Percentiles rank a stretch among this genome's conserved stretches.
Conservation (phyloP, 1,140 invertebrate genomes). For the Marisa cornuarietis region DNA sequence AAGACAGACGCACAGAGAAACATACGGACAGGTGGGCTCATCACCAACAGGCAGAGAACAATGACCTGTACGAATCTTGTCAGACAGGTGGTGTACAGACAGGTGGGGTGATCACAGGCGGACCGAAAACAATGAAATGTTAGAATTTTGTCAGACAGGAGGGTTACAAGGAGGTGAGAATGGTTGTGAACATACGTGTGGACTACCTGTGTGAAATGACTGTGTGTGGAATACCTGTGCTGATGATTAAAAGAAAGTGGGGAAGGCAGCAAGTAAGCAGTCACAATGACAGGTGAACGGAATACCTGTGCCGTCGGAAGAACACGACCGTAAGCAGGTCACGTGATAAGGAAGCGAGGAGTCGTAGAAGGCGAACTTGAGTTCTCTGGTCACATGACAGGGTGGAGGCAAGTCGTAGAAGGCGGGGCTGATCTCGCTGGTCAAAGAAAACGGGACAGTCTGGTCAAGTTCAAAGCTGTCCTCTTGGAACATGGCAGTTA, state of each 20-base stretch:
- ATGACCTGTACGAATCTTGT: too few relatives aligned
- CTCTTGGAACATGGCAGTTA: slow-evolving; percentile 20
- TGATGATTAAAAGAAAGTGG: too few relatives aligned
- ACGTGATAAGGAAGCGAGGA: slow-evolving; percentile 1
- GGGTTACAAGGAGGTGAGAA: too few relatives aligned
- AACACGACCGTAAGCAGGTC: slow-evolving; percentile 8
- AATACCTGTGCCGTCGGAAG: not conserved
- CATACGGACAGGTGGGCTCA: not conserved
- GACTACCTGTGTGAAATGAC: too few relatives aligned
- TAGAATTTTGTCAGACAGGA: too few relatives aligned
- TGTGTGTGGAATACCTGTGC: too few relatives aligned
- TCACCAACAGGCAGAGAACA: too few relatives aligned
- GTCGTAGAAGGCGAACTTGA: not conserved
- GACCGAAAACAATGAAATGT: too few relatives aligned
- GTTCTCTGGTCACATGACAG: slow-evolving; percentile 1
- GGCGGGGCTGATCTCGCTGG: not conserved
- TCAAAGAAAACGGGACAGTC: slow-evolving; percentile 19
- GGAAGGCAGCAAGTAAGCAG: not conserved
- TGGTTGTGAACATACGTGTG: too few relatives aligned
- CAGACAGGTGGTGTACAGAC: not conserved
- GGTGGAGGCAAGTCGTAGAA: not conserved
- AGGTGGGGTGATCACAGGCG: too few relatives aligned
- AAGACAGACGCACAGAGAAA: not conserved
- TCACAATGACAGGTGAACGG: not conserved
- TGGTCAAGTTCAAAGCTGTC: slow-evolving; percentile 28